These are phyloP conservation scores for Alouatta caraya DNA, from an alignment of 2,797 vertebrate species.

Conservation along the genomic window DNA sequence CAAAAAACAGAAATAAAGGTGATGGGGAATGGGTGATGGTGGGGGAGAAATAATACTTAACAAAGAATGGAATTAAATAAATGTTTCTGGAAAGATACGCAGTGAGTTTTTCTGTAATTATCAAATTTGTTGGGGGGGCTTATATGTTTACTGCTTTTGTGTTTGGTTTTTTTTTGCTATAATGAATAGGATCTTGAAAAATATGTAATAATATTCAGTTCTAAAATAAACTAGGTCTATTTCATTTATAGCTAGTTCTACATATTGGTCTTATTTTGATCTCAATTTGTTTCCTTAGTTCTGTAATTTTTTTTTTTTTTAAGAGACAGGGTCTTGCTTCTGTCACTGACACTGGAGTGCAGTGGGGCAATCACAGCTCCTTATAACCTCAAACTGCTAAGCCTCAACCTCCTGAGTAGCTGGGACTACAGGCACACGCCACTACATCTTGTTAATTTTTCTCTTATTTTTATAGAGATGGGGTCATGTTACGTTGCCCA, in stretches of 20 bases:
- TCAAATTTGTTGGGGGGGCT: background rate
- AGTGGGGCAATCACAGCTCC: no score
- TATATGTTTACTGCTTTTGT: background rate
- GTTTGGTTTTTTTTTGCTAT: background rate
- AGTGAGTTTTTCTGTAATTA: background rate
- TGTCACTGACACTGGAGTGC: no score
- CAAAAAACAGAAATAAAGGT: background rate
- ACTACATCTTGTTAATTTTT: no score
- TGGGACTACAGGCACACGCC: no score
- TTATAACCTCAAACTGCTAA: no score
- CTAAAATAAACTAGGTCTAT: background rate
- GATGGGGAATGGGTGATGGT: background rate
- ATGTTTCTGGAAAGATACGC: background rate
- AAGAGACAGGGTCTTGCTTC: no score
- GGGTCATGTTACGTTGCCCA: no score
- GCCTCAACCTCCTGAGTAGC: no score
- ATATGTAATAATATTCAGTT: background rate
- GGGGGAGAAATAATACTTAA: background rate
- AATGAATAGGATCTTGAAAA: background rate
- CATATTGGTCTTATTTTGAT: background rate
- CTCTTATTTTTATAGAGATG: no score
- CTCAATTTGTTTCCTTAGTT: background rate
- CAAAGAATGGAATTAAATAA: background rate
- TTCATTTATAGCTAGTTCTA: background rate
- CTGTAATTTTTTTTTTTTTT: background rate